Percentiles rank a stretch among this genome's conserved stretches.
Conservation (phyloP, 2,113 vertebrate species). For the Centrocercus urophasianus region DNA sequence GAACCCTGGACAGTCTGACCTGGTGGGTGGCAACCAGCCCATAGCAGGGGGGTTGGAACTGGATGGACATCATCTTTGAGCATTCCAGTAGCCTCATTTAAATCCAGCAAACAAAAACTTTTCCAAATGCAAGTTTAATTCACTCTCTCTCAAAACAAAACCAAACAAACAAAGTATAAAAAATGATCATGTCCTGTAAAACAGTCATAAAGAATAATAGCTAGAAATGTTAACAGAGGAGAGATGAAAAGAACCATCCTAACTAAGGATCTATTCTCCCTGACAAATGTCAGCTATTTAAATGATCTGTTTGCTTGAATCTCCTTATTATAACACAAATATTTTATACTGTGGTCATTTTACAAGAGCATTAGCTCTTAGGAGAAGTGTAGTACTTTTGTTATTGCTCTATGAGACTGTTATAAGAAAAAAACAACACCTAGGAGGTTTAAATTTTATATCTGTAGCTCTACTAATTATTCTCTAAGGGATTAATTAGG, state of each 20-base stretch:
- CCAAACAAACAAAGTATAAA: neutral
- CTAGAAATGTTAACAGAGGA: neutral
- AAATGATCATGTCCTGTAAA: conserved; percentile 7
- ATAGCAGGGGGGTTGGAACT: neutral
- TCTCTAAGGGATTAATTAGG: conserved; percentile 80
- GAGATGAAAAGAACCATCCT: neutral
- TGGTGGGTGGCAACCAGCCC: neutral
- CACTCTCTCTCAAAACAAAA: neutral
- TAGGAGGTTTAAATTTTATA: conserved; percentile 66
- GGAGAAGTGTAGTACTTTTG: conserved; percentile 55
- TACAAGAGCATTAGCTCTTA: conserved; percentile 62
- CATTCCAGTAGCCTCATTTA: neutral
- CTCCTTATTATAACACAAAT: conserved; percentile 60
- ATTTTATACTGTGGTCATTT: conserved; percentile 53
- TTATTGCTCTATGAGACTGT: conserved; percentile 35
- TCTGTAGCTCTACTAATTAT: conserved; percentile 69
- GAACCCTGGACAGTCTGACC: neutral
- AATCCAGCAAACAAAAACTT: neutral
- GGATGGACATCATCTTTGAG: neutral
- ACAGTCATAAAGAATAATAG: neutral
- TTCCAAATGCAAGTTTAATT: conserved; percentile 12
- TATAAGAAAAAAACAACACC: conserved; percentile 46
- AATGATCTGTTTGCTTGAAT: conserved; percentile 10
- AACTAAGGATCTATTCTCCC: neutral
- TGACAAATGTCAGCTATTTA: conserved; percentile 56